Evolutionary conservation across 2,888 invertebrate genomes (phyloP).

Genomic region (Quadroppia sp.): DNA sequence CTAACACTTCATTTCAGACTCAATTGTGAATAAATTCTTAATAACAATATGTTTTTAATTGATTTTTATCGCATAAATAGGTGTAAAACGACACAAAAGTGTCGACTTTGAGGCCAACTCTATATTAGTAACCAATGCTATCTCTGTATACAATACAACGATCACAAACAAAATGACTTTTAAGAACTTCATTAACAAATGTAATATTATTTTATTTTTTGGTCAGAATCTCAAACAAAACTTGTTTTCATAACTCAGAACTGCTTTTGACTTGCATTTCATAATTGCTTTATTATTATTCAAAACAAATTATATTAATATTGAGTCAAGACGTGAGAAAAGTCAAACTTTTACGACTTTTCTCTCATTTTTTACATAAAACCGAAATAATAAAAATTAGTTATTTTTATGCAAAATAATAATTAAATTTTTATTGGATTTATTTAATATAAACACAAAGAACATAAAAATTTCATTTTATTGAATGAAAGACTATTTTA

Average conservation of each 20-base stretch:
- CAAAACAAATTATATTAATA: neutral
- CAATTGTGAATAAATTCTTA: neutral
- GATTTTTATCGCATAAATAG: slow-evolving; percentile 12
- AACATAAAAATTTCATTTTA: neutral
- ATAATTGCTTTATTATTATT: slow-evolving; percentile 25
- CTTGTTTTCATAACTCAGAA: neutral
- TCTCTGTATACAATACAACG: neutral
- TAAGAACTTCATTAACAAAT: slow-evolving; percentile 22
- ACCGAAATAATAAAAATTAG: no score
- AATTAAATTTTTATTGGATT: neutral
- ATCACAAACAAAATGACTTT: neutral
- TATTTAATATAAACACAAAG: neutral
- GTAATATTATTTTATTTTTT: neutral
- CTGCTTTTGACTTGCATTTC: neutral
- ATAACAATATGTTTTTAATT: neutral
- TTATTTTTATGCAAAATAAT: neutral
- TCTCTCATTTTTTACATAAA: neutral
- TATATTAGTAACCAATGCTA: neutral
- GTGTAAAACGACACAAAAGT: neutral
- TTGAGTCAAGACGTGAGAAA: neutral
- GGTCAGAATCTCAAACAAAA: neutral
- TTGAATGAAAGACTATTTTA: no score
- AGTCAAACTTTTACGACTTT: neutral
- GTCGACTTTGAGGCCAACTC: neutral
- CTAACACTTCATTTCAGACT: neutral